These are phyloP conservation scores for Chaetodon trifascialis DNA, from an alignment of 2,113 vertebrate genomes.

Conservation along the genomic window DNA sequence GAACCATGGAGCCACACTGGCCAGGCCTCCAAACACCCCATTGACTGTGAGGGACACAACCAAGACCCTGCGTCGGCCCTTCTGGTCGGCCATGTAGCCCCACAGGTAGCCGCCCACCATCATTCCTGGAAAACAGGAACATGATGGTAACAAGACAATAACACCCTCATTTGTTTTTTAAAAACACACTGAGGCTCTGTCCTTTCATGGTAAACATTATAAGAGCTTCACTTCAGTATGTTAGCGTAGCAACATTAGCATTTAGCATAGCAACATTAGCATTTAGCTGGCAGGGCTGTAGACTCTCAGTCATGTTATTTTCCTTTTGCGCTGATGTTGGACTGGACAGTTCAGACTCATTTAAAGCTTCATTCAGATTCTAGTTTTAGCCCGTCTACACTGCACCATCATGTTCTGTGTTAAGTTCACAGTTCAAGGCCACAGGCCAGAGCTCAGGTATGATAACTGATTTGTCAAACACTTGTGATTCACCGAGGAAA, in stretches of 20 bases:
- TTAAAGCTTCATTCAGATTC: too few relatives aligned
- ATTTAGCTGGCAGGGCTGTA: too few relatives aligned
- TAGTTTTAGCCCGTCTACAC: too few relatives aligned
- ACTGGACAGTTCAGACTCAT: background rate
- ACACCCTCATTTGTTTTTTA: background rate
- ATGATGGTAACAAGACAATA: background rate
- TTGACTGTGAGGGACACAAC: constrained; percentile 82
- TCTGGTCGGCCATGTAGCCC: constrained; percentile 84
- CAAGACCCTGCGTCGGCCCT: constrained; percentile 79
- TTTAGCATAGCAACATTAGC: too few relatives aligned
- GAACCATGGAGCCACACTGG: constrained; percentile 78
- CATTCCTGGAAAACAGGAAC: constrained; percentile 77
- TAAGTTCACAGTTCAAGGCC: too few relatives aligned
- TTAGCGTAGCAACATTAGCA: too few relatives aligned
- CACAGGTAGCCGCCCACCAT: constrained; percentile 86
- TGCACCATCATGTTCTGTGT: background rate
- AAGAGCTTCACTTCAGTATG: too few relatives aligned
- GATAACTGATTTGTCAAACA: background rate
- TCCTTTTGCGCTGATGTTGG: too few relatives aligned
- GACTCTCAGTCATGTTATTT: too few relatives aligned
- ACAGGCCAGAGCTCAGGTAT: background rate
- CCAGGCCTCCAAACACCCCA: constrained; percentile 81
- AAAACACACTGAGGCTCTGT: background rate
- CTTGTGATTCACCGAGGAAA: constrained; percentile 78
- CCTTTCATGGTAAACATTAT: background rate